Conservation (phyloP, 2,888 invertebrate species). For the Platynereis dumerilii region DNA sequence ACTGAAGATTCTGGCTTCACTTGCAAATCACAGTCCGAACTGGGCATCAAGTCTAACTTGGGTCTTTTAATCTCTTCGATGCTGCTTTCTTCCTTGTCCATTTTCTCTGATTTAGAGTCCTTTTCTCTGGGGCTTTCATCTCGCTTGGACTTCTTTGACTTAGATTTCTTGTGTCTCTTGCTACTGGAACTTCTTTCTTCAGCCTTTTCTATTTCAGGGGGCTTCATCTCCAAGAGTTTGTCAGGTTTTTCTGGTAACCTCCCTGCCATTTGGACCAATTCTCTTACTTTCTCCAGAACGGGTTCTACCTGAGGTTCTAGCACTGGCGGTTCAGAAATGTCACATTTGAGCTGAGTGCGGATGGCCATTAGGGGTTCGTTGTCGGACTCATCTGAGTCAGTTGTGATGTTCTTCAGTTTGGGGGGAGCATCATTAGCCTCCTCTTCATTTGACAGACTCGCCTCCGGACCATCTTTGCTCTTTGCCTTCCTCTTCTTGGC, state of each 20-base stretch:
- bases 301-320: not conserved
- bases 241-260: no score
- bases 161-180: not conserved
- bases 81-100: not conserved
- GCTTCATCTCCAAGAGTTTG: not conserved
- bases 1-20: no score
- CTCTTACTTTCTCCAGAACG: not conserved
- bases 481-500: no score
- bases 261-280: no score
- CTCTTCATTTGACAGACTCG: no score
- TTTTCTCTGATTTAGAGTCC: not conserved
- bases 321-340: not conserved
- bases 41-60: no score
- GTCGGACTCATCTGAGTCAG: conserved; percentile 6
- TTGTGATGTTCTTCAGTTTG: no score
- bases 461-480: no score
- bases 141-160: conserved; percentile 3
- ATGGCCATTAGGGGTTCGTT: not conserved
- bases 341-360: not conserved
- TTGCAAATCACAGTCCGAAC: no score
- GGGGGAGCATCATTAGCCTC: no score
- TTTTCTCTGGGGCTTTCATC: not conserved
- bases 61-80: no score
- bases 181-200: not conserved
- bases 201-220: not conserved